Conservation (phyloP, 2,113 vertebrate genomes). For the Heterocephalus glaber region DNA sequence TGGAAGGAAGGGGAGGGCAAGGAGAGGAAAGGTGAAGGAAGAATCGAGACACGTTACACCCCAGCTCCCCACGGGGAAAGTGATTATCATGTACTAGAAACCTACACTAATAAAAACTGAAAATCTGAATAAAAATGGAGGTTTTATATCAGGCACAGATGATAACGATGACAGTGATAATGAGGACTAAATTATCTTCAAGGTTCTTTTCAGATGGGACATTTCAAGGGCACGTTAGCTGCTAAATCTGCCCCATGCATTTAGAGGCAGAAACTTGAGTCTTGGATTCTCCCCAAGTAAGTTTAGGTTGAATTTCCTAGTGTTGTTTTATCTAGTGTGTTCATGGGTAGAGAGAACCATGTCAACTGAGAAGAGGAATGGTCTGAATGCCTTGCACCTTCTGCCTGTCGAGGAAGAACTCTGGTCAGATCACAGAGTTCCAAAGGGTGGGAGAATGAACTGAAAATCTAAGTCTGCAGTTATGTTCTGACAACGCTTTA, state of each 20-base stretch:
- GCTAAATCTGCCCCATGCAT: background rate
- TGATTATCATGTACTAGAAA: background rate
- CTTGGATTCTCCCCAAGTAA: background rate
- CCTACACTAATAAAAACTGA: background rate
- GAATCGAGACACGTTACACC: background rate
- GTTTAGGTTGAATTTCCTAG: background rate
- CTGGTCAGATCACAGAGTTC: background rate
- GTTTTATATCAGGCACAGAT: background rate
- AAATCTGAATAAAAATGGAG: background rate
- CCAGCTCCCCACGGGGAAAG: background rate
- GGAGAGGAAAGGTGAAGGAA: background rate
- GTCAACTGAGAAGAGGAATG: background rate
- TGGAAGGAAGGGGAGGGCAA: background rate
- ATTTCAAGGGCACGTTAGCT: background rate
- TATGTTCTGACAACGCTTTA: background rate
- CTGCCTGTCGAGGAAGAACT: background rate
- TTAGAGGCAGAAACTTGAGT: background rate
- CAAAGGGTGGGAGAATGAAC: background rate
- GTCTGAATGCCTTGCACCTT: background rate
- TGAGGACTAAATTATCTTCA: background rate
- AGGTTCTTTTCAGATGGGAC: background rate
- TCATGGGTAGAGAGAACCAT: background rate
- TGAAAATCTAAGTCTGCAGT: background rate
- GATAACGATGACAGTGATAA: background rate
- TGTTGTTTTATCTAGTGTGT: background rate